phyloP scores from a whole-genome alignment of 2,888 invertebrate genomes.

The Empis stercorea region DNA sequence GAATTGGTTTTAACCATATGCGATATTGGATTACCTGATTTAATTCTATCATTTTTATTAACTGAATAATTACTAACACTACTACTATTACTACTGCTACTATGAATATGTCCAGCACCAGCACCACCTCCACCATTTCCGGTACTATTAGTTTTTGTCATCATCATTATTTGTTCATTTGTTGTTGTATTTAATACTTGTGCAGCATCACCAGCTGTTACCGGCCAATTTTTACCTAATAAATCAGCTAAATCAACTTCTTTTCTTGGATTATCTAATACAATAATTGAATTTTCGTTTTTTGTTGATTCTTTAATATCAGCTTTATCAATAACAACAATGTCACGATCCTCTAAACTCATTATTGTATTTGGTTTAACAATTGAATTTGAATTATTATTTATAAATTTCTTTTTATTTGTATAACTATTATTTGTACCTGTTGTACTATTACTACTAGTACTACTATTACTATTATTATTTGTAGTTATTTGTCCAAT shows the following conservation, averaged over 20 bases:
- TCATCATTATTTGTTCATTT: not conserved
- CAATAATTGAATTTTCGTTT: slow-evolving; percentile 24
- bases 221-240: slow-evolving; percentile 31
- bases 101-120: slow-evolving; percentile 8
- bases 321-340: slow-evolving; percentile 26
- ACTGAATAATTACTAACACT: slow-evolving; percentile 16
- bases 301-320: slow-evolving; percentile 27
- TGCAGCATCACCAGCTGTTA: slow-evolving; percentile 28
- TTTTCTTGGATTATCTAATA: slow-evolving; percentile 24
- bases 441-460: slow-evolving; percentile 1
- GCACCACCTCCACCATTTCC: slow-evolving; percentile 5
- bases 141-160: not conserved
- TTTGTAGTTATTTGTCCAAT: not conserved
- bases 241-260: slow-evolving; percentile 29
- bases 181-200: slow-evolving; percentile 23
- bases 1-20: slow-evolving; percentile 35
- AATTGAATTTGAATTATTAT: slow-evolving; percentile 6
- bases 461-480: slow-evolving; percentile 1
- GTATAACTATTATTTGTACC: slow-evolving; percentile 2
- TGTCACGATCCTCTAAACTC: slow-evolving; percentile 25
- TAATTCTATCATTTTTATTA: slow-evolving; percentile 37
- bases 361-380: slow-evolving; percentile 20
- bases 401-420: slow-evolving; percentile 8
- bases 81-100: slow-evolving; percentile 17
- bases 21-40: slow-evolving; percentile 46